These are phyloP conservation scores for Enteromius trimaculatus DNA, from an alignment of 2,797 vertebrate species.

Conservation along the genomic window DNA sequence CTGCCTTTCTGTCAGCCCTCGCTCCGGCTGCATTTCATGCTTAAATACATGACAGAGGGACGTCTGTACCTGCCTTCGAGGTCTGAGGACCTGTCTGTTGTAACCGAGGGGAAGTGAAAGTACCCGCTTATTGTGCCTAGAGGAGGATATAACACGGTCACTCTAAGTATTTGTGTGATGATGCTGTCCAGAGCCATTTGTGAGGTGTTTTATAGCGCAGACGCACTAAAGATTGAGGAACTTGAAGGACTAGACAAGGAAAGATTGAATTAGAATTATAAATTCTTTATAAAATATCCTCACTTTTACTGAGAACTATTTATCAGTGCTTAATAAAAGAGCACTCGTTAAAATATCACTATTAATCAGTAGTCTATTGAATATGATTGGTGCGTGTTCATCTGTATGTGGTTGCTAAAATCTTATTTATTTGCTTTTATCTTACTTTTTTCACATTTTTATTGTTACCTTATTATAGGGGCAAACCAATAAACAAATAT, in stretches of 20 bases:
- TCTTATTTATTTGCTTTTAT: not conserved
- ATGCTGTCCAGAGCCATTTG: not conserved
- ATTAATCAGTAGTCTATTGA: not conserved
- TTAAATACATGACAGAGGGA: constrained; percentile 37
- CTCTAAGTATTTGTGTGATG: constrained; percentile 25
- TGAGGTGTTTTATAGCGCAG: constrained; percentile 14
- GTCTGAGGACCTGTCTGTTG: constrained; percentile 33
- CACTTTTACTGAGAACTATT: not conserved
- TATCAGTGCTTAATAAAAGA: not conserved
- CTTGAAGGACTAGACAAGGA: not conserved
- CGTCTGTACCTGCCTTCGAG: not conserved
- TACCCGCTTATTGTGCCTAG: constrained; percentile 26
- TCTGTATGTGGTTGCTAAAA: not conserved
- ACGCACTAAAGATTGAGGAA: constrained; percentile 4
- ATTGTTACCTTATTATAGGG: not conserved
- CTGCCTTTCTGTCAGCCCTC: constrained; percentile 61
- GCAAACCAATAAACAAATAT: not conserved
- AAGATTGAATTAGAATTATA: not conserved
- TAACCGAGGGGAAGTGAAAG: constrained; percentile 32
- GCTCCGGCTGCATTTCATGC: constrained; percentile 21
- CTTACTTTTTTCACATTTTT: too few species aligned
- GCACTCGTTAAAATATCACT: too few species aligned
- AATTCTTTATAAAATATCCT: not conserved
- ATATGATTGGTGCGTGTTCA: not conserved
- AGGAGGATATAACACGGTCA: constrained; percentile 25